Base-by-base conservation (phyloP, 1,140 invertebrate species). In the Mactra quadrangularis region DNA sequence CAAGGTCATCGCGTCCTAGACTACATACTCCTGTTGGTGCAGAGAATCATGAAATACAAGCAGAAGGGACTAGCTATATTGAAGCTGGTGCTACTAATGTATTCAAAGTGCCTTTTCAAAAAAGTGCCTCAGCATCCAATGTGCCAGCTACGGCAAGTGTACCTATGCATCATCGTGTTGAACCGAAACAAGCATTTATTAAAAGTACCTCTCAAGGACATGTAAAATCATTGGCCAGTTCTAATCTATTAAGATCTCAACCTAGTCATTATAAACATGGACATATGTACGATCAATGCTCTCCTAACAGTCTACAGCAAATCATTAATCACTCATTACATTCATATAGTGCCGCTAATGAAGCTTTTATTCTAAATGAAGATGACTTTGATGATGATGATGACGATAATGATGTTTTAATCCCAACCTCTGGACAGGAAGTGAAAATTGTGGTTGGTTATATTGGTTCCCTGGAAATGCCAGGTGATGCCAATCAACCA, bases 391-490 rank as follows among this genome's bases (percentile, higher is more conserved):
- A 60, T 75, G 76, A 68, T 53, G 71, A 59, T 19, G 72, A 45
- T n/a, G 82, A 82, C 22, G 82, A 82, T 31, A 57, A 82, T 60
- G 83, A 84, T 15, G 88, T 84, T 68, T 75, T 86, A 35, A 59
- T 87, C 9, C 66, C 70, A 57, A 53, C 60, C 27, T 66, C 82
- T 52, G 81, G 81, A 22, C 71, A 85, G 74, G 84, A 97, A 74
- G 96, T 96, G 87, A 95, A 96, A 82, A 96, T 96, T 0, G 95
- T 99, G 19, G 97, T 99, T 3, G 97, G 98, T 0, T 99, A 99
- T 92, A 94, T 99, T 60, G 98, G 98, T 4, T 98, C 97, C 0
- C 98, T 99, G 64, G 98, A 99, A 93, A 98, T 98, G 94, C 97
- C 97, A 0, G 96, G 96, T 91, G 96, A 97, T 89, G 93, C 96